A percentile compares a stretch with the other conserved stretches of the same genome.
Evolutionary conservation across 2,113 vertebrate species (phyloP).

Genomic region (Myrmophylax atrothorax): DNA sequence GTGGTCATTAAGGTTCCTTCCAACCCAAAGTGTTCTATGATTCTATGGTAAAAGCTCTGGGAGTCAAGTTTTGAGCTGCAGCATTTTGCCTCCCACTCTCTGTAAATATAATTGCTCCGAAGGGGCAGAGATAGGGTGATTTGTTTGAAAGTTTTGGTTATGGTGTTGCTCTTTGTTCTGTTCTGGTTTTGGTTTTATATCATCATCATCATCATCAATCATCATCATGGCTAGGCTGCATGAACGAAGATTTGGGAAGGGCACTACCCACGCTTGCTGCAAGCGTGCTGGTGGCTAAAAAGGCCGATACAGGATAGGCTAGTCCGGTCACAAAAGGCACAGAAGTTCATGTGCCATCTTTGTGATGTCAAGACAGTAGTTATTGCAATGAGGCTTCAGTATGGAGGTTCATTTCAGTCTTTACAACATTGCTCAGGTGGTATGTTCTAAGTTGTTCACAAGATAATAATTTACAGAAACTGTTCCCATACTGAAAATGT

Average conservation of each 20-base stretch:
- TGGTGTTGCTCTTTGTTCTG: too few relatives aligned
- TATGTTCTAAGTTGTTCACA: neutral
- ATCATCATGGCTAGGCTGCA: too few relatives aligned
- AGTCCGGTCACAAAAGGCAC: too few relatives aligned
- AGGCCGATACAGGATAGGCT: too few relatives aligned
- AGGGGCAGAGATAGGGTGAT: too few relatives aligned
- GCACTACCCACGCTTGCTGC: too few relatives aligned
- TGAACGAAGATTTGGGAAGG: too few relatives aligned
- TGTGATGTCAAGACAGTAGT: neutral
- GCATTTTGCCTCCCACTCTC: neutral
- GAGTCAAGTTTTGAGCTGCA: neutral
- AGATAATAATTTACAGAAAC: neutral
- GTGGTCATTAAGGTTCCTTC: neutral
- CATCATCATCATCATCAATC: too few relatives aligned
- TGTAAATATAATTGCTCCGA: too few relatives aligned
- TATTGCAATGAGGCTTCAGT: neutral
- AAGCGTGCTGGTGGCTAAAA: too few relatives aligned
- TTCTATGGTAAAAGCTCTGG: neutral
- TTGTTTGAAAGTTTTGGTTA: too few relatives aligned
- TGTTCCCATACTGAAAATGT: neutral
- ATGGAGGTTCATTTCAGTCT: neutral
- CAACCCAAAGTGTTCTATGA: neutral
- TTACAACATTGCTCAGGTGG: neutral
- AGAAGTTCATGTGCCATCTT: neutral
- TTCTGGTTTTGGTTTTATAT: too few relatives aligned